Evolutionary conservation across 2,113 vertebrate species (phyloP).

Genomic region (Corvus hawaiiensis): DNA sequence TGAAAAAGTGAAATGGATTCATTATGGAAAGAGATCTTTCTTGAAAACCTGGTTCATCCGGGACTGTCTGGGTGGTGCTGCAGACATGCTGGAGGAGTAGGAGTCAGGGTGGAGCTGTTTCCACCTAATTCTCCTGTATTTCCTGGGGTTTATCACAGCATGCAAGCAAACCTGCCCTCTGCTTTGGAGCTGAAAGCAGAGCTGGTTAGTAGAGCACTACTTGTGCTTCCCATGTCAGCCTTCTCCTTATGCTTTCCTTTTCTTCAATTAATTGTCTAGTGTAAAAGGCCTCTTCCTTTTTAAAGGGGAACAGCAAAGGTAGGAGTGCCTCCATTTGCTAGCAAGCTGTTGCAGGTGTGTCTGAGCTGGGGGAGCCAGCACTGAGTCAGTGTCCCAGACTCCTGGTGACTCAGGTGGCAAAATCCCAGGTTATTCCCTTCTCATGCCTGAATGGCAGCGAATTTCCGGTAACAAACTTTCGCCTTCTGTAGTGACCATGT

Average conservation of each 20-base stretch:
- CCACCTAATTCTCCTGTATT: neutral
- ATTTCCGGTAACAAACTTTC: neutral
- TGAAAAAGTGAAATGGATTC: neutral
- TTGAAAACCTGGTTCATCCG: conserved; percentile 33
- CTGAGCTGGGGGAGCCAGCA: neutral
- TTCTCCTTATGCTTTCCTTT: neutral
- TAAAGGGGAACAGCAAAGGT: neutral
- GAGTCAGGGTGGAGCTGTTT: neutral
- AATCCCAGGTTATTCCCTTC: neutral
- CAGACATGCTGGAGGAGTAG: neutral
- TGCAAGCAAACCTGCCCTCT: neutral
- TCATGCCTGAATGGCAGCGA: neutral
- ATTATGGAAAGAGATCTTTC: conserved; percentile 15
- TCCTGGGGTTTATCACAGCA: neutral
- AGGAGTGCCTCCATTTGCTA: neutral
- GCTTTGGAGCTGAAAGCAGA: neutral
- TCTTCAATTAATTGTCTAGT: neutral
- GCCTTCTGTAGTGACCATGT: fast-evolving
- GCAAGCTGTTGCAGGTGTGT: neutral
- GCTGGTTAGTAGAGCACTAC: neutral
- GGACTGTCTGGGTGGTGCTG: neutral
- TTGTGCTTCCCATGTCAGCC: neutral
- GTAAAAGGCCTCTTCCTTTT: neutral
- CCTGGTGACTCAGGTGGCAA: conserved; percentile 18
- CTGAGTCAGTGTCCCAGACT: neutral